phyloP scores from a whole-genome alignment of 1,140 invertebrate genomes.

The Vanessa atalanta region DNA sequence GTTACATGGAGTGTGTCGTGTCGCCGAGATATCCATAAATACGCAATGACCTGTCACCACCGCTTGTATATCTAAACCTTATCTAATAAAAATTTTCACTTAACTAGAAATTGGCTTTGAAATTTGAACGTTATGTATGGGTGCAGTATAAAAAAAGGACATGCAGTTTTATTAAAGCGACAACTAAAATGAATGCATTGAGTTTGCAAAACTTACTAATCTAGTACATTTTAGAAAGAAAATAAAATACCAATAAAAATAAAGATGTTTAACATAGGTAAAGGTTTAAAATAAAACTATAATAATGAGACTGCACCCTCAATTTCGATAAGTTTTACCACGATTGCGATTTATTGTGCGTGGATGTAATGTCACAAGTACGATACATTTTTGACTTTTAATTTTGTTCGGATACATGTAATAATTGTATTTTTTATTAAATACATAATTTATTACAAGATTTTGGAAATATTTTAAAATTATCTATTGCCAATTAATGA shows the following conservation, averaged over 20 bases:
- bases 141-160: conserved; percentile 1
- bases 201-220: too few relatives aligned
- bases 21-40: conserved; percentile 41
- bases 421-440: neutral
- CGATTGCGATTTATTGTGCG: conserved; percentile 66
- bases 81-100: conserved; percentile 66
- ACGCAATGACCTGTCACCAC: conserved; percentile 50
- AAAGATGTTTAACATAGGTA: neutral
- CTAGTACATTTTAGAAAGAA: neutral
- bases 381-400: conserved; percentile 38
- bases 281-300: neutral
- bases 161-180: neutral
- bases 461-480: neutral
- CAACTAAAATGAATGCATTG: neutral
- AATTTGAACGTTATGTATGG: conserved; percentile 24
- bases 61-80: conserved; percentile 63
- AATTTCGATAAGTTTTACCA: conserved; percentile 6
- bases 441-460: neutral
- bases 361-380: conserved; percentile 50
- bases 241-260: neutral
- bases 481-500: neutral
- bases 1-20: conserved; percentile 16
- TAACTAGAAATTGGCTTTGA: conserved; percentile 69
- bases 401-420: conserved; percentile 32
- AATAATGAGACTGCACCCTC: conserved; percentile 12